Evolutionary conservation across 2,113 vertebrate species (phyloP).

Genomic region (Struthidea cinerea): DNA sequence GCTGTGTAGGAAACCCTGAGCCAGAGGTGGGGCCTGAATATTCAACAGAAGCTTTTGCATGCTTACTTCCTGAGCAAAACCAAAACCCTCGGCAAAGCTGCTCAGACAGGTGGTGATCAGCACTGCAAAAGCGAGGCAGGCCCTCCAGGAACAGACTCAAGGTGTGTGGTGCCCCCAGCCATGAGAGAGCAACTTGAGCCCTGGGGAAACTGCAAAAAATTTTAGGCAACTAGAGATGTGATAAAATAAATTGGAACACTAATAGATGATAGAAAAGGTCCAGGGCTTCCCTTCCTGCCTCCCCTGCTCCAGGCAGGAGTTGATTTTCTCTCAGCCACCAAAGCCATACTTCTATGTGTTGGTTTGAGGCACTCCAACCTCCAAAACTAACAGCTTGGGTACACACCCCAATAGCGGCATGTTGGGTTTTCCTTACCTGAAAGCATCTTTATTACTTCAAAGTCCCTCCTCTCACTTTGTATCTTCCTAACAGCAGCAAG

Average conservation of each 20-base stretch:
- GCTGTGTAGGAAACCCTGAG: not conserved
- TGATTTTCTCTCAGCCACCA: not conserved
- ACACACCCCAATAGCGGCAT: accelerated
- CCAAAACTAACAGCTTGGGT: not conserved
- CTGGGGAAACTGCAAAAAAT: not conserved
- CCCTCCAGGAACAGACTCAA: not conserved
- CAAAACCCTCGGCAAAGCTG: not conserved
- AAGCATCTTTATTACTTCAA: not conserved
- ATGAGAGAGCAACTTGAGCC: not conserved
- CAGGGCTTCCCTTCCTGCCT: not conserved
- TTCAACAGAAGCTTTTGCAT: not conserved
- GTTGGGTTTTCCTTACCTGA: not conserved
- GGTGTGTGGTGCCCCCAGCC: not conserved
- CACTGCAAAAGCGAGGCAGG: not conserved
- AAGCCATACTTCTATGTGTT: not conserved
- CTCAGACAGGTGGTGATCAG: not conserved
- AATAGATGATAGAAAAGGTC: accelerated
- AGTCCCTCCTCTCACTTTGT: not conserved
- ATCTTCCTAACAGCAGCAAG: not conserved
- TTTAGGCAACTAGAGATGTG: not conserved
- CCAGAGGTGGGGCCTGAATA: not conserved
- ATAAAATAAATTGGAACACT: not conserved
- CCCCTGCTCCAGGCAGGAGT: not conserved
- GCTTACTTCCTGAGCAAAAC: not conserved
- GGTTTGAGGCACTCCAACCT: not conserved